Conservation (phyloP, 2,113 vertebrate genomes). For the Rhynchomys soricoides region DNA sequence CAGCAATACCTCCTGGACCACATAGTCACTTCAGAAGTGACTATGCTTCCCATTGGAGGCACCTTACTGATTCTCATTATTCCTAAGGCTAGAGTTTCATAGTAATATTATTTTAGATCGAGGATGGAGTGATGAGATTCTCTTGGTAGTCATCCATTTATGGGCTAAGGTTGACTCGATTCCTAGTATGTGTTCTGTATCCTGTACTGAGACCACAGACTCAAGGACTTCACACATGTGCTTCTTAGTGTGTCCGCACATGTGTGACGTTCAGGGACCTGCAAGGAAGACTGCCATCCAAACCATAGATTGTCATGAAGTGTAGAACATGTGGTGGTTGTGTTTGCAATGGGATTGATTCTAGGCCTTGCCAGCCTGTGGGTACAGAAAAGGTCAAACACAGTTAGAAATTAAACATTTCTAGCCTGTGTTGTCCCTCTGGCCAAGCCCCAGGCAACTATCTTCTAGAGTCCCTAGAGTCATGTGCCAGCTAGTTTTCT, state of each 20-base stretch:
- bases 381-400: constrained; percentile 29
- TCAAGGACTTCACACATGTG: too few species aligned
- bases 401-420: background rate
- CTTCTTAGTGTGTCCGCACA: background rate
- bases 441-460: background rate
- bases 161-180: background rate
- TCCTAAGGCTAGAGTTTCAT: background rate
- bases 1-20: background rate
- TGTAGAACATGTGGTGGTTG: background rate
- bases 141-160: background rate
- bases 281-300: background rate
- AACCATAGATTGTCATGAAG: background rate
- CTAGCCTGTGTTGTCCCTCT: background rate
- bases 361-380: background rate
- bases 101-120: background rate
- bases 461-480: background rate
- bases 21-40: background rate
- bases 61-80: background rate
- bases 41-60: background rate
- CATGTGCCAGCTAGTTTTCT: background rate
- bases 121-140: background rate
- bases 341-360: background rate
- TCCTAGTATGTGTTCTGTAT: fast-evolving
- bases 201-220: background rate
- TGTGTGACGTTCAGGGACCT: background rate